Percentiles rank a stretch among this genome's conserved stretches.
These are phyloP conservation scores for Saccopteryx leptura DNA, from an alignment of 2,113 vertebrate species.

Conservation along the genomic window DNA sequence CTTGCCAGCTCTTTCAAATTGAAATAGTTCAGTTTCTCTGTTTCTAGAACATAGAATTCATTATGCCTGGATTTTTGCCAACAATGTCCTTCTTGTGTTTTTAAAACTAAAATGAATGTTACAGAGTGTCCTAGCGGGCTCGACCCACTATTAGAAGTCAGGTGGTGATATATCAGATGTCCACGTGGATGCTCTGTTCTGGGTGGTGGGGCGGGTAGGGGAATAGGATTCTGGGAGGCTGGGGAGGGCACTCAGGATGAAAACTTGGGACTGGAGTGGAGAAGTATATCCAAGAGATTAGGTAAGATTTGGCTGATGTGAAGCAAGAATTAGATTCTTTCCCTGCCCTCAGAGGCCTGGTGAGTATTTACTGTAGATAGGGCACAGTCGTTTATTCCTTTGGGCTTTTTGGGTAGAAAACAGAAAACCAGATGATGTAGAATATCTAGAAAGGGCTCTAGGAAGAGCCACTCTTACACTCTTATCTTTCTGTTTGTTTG, in stretches of 20 bases:
- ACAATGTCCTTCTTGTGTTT: conserved; percentile 57
- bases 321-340: conserved; percentile 9
- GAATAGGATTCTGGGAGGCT: background rate
- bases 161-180: background rate
- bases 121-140: conserved; percentile 49
- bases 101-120: conserved; percentile 73
- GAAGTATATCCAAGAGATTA: conserved; percentile 14
- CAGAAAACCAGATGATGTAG: conserved; percentile 54
- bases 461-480: background rate
- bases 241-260: background rate
- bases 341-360: background rate
- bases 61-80: conserved; percentile 68
- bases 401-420: background rate
- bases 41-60: conserved; percentile 75
- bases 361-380: background rate
- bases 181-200: background rate
- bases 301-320: conserved; percentile 26
- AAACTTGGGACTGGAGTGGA: background rate
- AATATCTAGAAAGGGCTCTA: conserved; percentile 40
- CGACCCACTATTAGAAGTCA: background rate
- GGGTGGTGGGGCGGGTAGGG: background rate
- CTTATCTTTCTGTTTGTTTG: background rate
- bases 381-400: background rate
- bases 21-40: conserved; percentile 72
- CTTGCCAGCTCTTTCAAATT: conserved; percentile 79